Conservation (phyloP, 2,888 invertebrate species). For the Polyommatus iphigenia region DNA sequence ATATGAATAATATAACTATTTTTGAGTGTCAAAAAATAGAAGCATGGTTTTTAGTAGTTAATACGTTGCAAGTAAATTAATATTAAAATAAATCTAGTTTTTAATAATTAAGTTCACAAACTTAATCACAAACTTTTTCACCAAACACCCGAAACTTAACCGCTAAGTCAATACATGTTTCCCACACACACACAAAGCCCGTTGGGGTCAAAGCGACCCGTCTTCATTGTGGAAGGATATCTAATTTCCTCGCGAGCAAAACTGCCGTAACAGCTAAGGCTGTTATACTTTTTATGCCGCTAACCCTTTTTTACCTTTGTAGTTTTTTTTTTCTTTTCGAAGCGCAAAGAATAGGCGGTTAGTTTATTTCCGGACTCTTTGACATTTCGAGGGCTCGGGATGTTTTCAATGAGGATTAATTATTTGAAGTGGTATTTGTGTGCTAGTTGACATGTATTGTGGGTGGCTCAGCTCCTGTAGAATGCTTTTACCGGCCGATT, state of each 20-base stretch:
- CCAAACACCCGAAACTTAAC: constrained; percentile 17
- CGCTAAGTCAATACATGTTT: constrained; percentile 47
- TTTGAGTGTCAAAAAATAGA: too few relatives aligned
- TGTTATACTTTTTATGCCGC: constrained; percentile 56
- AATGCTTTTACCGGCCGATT: constrained; percentile 35
- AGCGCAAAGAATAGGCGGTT: constrained; percentile 80
- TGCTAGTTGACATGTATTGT: constrained; percentile 59
- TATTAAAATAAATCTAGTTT: too few relatives aligned
- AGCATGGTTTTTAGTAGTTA: too few relatives aligned
- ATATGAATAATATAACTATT: too few relatives aligned
- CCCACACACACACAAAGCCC: constrained; percentile 65
- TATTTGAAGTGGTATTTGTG: constrained; percentile 72
- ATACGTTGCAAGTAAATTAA: too few relatives aligned
- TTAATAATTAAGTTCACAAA: neutral
- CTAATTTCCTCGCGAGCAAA: constrained; percentile 80
- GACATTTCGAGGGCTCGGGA: constrained; percentile 70
- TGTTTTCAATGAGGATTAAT: constrained; percentile 75
- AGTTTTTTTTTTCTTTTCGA: constrained; percentile 57
- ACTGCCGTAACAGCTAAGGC: constrained; percentile 77
- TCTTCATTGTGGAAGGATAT: constrained; percentile 74
- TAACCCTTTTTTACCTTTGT: constrained; percentile 69
- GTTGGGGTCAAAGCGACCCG: constrained; percentile 67
- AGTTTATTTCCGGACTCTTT: constrained; percentile 78
- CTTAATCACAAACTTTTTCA: constrained; percentile 5
- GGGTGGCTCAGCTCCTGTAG: constrained; percentile 43